Conservation (phyloP, 2,113 vertebrate genomes). For the Atlantisia rogersi region DNA sequence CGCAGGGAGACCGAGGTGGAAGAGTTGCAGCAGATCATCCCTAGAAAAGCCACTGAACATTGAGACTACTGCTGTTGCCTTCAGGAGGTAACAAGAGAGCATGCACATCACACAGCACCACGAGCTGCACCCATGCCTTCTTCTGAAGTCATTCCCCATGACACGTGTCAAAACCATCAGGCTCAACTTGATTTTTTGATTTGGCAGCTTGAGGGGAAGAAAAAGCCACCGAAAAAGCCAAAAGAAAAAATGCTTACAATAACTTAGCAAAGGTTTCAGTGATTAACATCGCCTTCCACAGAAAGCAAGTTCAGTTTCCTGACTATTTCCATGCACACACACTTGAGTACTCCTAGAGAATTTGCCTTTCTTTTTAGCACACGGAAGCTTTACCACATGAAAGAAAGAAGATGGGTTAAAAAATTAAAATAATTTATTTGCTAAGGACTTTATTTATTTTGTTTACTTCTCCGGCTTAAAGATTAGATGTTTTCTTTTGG, state of each 20-base stretch:
- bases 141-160: not conserved
- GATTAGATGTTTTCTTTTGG: slow-evolving; percentile 65
- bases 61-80: not conserved
- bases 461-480: slow-evolving; percentile 67
- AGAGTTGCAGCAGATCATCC: not conserved
- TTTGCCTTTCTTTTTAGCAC: not conserved
- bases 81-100: not conserved
- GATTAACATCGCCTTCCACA: not conserved
- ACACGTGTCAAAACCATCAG: not conserved
- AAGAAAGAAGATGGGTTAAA: not conserved
- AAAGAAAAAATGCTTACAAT: accelerated
- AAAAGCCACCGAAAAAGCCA: no score
- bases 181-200: not conserved
- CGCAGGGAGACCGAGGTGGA: not conserved
- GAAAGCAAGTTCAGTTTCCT: not conserved
- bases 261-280: not conserved
- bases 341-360: not conserved
- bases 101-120: not conserved
- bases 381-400: not conserved
- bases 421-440: not conserved
- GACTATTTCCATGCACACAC: not conserved
- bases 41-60: not conserved
- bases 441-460: slow-evolving; percentile 17
- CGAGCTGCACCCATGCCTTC: not conserved
- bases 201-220: not conserved